A percentile compares a stretch with the other conserved stretches of the same genome.
phyloP scores from a whole-genome alignment of 2,888 invertebrate species.

The Drosophila prolongata region DNA sequence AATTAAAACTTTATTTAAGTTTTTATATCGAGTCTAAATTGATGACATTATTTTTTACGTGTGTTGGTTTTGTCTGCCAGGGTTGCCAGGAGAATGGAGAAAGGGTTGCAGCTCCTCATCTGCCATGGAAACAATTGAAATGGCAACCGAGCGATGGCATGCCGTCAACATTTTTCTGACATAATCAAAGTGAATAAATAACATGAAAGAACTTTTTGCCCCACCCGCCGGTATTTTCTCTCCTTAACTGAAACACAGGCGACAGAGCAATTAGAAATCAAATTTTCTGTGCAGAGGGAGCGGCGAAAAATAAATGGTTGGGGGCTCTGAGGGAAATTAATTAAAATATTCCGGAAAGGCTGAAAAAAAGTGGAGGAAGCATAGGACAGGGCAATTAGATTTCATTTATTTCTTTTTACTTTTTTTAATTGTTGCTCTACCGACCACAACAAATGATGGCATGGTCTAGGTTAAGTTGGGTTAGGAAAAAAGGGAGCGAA shows the following conservation, averaged over 20 bases:
- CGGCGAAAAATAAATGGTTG: slow-evolving; percentile 14
- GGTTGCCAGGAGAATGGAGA: slow-evolving; percentile 10
- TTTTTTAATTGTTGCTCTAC: slow-evolving; percentile 22
- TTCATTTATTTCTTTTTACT: slow-evolving; percentile 31
- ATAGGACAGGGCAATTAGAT: slow-evolving; percentile 51
- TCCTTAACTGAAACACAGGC: slow-evolving; percentile 12
- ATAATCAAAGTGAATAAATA: slow-evolving; percentile 70
- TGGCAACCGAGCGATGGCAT: slow-evolving; percentile 42
- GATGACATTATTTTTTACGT: neutral
- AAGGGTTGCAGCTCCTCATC: slow-evolving; percentile 24
- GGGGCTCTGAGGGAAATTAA: slow-evolving; percentile 57
- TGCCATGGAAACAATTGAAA: slow-evolving; percentile 66
- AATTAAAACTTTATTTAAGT: too few species aligned
- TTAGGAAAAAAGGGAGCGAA: neutral
- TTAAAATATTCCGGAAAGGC: slow-evolving; percentile 60
- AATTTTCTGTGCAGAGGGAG: slow-evolving; percentile 24
- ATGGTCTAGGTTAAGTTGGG: slow-evolving; percentile 39
- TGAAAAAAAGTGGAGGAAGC: slow-evolving; percentile 17
- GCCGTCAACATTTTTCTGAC: slow-evolving; percentile 57
- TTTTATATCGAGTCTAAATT: too few species aligned
- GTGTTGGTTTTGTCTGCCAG: neutral
- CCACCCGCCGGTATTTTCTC: neutral
- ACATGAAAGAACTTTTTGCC: slow-evolving; percentile 57
- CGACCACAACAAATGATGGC: slow-evolving; percentile 29
- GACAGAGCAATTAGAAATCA: slow-evolving; percentile 63